Evolutionary conservation across 1,140 invertebrate genomes (phyloP), one percentile per base, ranked within the genome.

Genomic region (Heliconius himera): DNA sequence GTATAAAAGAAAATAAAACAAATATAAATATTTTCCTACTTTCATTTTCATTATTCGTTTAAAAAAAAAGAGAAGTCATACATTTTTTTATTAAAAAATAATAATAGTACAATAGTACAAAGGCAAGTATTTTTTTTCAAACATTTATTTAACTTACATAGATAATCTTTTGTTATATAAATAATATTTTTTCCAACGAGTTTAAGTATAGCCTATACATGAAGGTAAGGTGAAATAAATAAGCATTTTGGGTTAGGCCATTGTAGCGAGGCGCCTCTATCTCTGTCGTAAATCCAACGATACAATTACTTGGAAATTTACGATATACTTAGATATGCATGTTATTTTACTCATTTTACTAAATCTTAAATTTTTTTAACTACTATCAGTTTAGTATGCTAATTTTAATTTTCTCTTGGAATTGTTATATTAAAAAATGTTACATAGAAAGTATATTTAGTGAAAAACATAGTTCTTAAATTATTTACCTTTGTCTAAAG

Each of bases 221-320:
- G 2, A 60, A 46, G 8, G 56, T 60, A n/a, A 60, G n/a, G n/a
- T n/a, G n/a, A n/a, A n/a, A 8, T 60, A 78, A 86, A 90, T 87
- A 86, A 89, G 78, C 83, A 85, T 89, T 87, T 81, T 46, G 85
- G 85, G 87, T 77, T 84, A 84, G 84, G 78, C 74, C 76, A 80
- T 78, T 81, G 79, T 74, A 73, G 77, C 78, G 76, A 74, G 66
- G 46, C 66, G 51, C 78, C 71, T 75, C 76, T 77, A 76, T 73
- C 77, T 80, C 71, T 78, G 76, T 70, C 76, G 79, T 80, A 83
- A 80, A 83, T 83, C 76, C 70, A 78, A 78, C 26, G 8, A 75
- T 79, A 75, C 78, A 75, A 79, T 79, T 75, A 75, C 78, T 75
- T 74, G 38, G 46, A 51, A 36, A 78, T 79, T 79, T 79, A 79